Conservation (phyloP, 2,888 invertebrate species). For the Alcis repandata region DNA sequence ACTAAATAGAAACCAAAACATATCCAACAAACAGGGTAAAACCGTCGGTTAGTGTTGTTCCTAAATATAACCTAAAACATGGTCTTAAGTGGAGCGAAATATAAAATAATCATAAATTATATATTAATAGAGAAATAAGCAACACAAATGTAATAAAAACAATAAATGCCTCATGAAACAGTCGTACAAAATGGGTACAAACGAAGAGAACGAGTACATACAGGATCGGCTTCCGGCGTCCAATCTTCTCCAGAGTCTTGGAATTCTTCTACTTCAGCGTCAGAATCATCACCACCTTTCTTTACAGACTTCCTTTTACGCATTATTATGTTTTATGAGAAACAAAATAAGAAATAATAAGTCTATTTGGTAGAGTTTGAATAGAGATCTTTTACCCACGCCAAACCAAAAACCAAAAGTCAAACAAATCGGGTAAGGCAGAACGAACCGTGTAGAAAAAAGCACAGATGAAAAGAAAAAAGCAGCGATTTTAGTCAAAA, state of each 20-base stretch:
- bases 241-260: constrained; percentile 86
- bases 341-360: constrained; percentile 12
- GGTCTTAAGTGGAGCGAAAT: background rate
- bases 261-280: constrained; percentile 84
- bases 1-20: too few relatives aligned
- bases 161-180: background rate
- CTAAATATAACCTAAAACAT: constrained; percentile 14
- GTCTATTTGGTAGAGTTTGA: constrained; percentile 6
- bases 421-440: constrained; percentile 3
- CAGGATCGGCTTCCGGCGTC: constrained; percentile 85
- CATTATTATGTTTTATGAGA: constrained; percentile 59
- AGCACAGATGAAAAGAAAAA: too few relatives aligned
- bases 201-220: constrained; percentile 54
- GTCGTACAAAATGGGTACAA: background rate
- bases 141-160: background rate
- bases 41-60: background rate
- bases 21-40: background rate
- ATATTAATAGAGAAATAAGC: background rate
- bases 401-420: constrained; percentile 34
- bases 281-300: constrained; percentile 79
- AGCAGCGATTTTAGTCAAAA: too few relatives aligned
- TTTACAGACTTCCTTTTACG: constrained; percentile 82
- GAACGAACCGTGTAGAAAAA: too few relatives aligned
- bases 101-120: background rate
- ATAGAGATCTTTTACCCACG: constrained; percentile 36